Conservation (phyloP, 37 sponge, comb jelly and placozoan species). For the Diacarnus erythraeanus region DNA sequence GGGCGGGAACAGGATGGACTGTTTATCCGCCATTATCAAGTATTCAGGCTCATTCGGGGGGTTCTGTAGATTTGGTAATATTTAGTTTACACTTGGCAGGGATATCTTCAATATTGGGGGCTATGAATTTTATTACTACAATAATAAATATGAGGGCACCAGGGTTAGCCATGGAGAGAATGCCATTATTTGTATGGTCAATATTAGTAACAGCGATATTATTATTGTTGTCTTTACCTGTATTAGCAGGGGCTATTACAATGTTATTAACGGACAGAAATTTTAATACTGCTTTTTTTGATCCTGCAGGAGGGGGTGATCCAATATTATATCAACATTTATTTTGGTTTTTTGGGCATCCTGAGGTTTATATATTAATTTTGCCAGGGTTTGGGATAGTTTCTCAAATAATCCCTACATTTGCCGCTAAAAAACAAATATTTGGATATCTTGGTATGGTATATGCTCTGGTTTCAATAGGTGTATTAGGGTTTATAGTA, state of each 20-base stretch:
- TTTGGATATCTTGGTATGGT: slow-evolving; percentile 93
- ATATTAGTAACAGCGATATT: slow-evolving; percentile 80
- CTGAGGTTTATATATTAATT: slow-evolving; percentile 88
- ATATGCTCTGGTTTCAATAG: slow-evolving; percentile 89
- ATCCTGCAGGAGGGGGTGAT: slow-evolving; percentile 91
- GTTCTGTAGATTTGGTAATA: slow-evolving; percentile 76
- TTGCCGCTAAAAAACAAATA: slow-evolving; percentile 80
- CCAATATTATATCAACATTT: slow-evolving; percentile 92
- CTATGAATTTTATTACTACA: slow-evolving; percentile 87
- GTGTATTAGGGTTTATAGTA: slow-evolving; percentile 89
- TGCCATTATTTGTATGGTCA: slow-evolving; percentile 88
- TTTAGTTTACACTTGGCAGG: slow-evolving; percentile 85
- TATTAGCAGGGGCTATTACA: slow-evolving; percentile 88
- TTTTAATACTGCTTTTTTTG: slow-evolving; percentile 92
- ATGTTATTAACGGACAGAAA: slow-evolving; percentile 90
- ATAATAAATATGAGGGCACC: slow-evolving; percentile 82
- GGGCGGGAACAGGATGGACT: slow-evolving; percentile 84
- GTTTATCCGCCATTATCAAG: slow-evolving; percentile 79
- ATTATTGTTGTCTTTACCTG: slow-evolving; percentile 84
- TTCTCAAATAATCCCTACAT: slow-evolving; percentile 79
- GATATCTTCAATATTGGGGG: slow-evolving; percentile 77
- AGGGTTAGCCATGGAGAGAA: slow-evolving; percentile 65
- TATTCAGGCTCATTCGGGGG: slow-evolving; percentile 68
- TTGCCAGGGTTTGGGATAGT: slow-evolving; percentile 88
- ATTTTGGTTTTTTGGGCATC: slow-evolving; percentile 94